Base-by-base conservation (phyloP, 2,797 vertebrate genomes). In the Pseudotriccus pelzelni region DNA sequence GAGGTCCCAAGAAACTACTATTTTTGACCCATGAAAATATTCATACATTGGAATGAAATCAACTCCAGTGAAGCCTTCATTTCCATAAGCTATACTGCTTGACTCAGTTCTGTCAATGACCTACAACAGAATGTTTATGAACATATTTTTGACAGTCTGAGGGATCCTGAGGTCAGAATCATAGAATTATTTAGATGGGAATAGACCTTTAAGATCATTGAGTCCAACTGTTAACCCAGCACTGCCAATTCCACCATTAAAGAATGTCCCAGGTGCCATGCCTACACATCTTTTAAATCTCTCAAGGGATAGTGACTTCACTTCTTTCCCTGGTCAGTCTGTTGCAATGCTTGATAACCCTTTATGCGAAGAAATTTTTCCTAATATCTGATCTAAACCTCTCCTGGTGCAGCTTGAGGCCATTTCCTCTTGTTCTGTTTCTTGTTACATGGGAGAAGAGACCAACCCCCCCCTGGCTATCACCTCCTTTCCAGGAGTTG, bases 381-480 rank as follows among this genome's bases (percentile, higher is more conserved):
- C 22, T 28, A 53, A 9, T 47, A 43, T 47, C 19, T 5, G 56
- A 25, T 21, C 18, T 56, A 36, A 52, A n/a, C 4, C 12, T 72
- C 6, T 25, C 18, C 24, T 64, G 18, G 18, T 16, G 19, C 9
- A 32, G 9, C 3, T 25, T 69, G 63, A 24, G 27, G 7, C 4
- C 13, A 69, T 69, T 50, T 89, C 23, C 8, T 83, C 11, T 63
- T 43, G 32, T 49, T 11, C 27, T 76, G 36, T 20, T 6, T 2
- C 32, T 62, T 79, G 15, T 30, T 22, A 30, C 3, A 5, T 36
- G 9, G 11, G 34, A 70, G 39, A 64, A 76, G 23, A 53, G 17
- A 7, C 30, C 0, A 1, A 37, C 4, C 9, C 5, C 5, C 27
- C 23, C 28, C 7, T 27, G n/a, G 24, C 28, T 44, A 4, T 41